A percentile compares a stretch with the other conserved stretches of the same genome.
These are phyloP conservation scores for Adelges cooleyi DNA, from an alignment of 1,140 invertebrate genomes.

Conservation along the genomic window DNA sequence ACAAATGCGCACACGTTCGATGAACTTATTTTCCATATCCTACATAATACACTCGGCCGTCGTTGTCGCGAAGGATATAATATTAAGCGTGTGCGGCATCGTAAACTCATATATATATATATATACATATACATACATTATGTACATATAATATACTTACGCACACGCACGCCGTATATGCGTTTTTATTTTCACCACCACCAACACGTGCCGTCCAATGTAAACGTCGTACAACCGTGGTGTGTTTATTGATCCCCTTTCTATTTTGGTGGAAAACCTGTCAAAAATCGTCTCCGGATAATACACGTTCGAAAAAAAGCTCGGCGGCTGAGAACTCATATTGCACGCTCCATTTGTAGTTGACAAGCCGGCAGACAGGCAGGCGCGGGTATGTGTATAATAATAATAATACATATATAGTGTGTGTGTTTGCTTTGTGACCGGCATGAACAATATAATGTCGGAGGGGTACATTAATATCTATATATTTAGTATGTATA, in stretches of 20 bases:
- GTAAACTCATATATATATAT: too few relatives aligned
- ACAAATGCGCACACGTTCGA: too few relatives aligned
- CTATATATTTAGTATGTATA: neutral
- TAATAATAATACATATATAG: too few relatives aligned
- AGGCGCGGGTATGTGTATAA: neutral
- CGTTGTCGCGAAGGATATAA: too few relatives aligned
- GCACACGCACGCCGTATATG: neutral
- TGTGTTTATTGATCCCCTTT: slow-evolving; percentile 10
- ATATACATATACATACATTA: too few relatives aligned
- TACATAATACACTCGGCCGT: too few relatives aligned
- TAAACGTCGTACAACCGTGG: neutral
- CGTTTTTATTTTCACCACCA: neutral
- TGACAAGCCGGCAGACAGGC: slow-evolving; percentile 3
- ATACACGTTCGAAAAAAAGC: slow-evolving; percentile 8
- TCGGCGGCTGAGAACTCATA: too few relatives aligned
- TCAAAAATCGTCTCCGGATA: slow-evolving; percentile 25
- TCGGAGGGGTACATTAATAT: too few relatives aligned
- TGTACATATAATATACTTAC: too few relatives aligned
- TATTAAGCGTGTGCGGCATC: too few relatives aligned
- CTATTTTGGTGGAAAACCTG: slow-evolving; percentile 4
- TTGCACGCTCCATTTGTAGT: slow-evolving; percentile 26
- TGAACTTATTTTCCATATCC: too few relatives aligned
- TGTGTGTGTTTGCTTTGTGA: slow-evolving; percentile 27
- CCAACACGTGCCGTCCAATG: slow-evolving; percentile 16
- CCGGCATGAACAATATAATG: slow-evolving; percentile 16